Base-by-base conservation (phyloP, 2,888 invertebrate species). In the Drosophila ezoana region DNA sequence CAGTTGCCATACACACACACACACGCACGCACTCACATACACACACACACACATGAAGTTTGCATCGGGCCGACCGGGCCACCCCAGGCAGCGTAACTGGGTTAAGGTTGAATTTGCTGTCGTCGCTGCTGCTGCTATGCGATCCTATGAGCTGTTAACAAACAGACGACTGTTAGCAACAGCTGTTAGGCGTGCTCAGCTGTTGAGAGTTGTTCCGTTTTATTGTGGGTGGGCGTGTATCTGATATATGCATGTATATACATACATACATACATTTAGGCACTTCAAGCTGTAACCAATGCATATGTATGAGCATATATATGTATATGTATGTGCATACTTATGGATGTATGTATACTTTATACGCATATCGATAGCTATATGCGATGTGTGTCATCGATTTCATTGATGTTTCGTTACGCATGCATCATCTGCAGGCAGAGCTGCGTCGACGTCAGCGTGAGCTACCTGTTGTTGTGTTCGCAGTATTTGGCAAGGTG, bases 91-190 rank as follows among this genome's bases (percentile, higher is more conserved):
- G 41, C 28, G 43, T 43, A 61, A 51, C 57, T 75, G 43, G 69
- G 66, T 74, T 63, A 60, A 64, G 63, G 60, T 64, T 53, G 37
- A 49, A 61, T 41, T 54, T 28, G 52, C 28, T 41, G 40, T 20
- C 38, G 38, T 5, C 41, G n/a, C 33, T 58, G 53, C 38, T 56
- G 44, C 16, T 11, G 41, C 33, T 53, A n/a, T 37, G 33, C 43
- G 72, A 77, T 75, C 77, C 63, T 72, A 72, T 43, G 38, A 16
- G 40, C 60, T 67, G 63, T 75, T 63, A 72, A 45, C 13, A 33
- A 58, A 52, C 51, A 49, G 56, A 4, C 14, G 18, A 43, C 67
- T 67, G 62, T 72, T 60, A 60, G 44, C 52, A 69, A 60, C 70
- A 74, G 63, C 63, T 61, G 62, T 71, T 61, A 52, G 37, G 20